A percentile compares a stretch with the other conserved stretches of the same genome.
phyloP scores from a whole-genome alignment of 2,797 vertebrate species.

The Bradypodion pumilum region DNA sequence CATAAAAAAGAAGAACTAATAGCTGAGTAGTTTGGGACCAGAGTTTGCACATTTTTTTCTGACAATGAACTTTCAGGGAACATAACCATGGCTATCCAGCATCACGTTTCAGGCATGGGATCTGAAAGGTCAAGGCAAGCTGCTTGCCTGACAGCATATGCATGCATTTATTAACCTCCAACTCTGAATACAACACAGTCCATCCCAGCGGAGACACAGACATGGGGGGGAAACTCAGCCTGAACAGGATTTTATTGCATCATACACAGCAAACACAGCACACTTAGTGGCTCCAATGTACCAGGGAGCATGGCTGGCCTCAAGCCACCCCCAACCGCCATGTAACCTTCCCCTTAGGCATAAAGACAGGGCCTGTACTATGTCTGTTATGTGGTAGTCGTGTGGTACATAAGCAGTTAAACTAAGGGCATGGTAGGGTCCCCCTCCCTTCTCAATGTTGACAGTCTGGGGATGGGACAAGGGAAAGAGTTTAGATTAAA shows the following conservation, averaged over 20 bases:
- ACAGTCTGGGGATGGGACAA: background rate
- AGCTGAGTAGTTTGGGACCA: too few relatives aligned
- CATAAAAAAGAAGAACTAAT: background rate
- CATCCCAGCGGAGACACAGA: background rate
- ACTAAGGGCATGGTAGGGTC: constrained; percentile 5
- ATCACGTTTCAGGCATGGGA: background rate
- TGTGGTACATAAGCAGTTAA: background rate
- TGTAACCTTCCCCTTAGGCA: constrained; percentile 1
- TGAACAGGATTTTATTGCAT: constrained; percentile 26
- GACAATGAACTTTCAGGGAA: background rate
- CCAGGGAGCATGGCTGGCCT: background rate
- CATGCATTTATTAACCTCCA: too few relatives aligned
- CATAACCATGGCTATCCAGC: background rate
- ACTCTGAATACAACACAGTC: background rate
- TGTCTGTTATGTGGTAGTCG: background rate
- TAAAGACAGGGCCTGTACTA: constrained; percentile 40
- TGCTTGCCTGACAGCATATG: background rate
- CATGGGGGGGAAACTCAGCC: background rate
- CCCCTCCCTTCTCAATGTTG: background rate
- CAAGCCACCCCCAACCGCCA: background rate
- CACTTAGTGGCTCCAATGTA: background rate
- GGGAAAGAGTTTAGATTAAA: background rate
- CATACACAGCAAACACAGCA: constrained; percentile 15
- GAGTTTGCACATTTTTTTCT: background rate
- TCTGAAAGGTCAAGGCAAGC: background rate